These are phyloP conservation scores for Platalea minor DNA, from an alignment of 2,797 vertebrate species.

Conservation along the genomic window DNA sequence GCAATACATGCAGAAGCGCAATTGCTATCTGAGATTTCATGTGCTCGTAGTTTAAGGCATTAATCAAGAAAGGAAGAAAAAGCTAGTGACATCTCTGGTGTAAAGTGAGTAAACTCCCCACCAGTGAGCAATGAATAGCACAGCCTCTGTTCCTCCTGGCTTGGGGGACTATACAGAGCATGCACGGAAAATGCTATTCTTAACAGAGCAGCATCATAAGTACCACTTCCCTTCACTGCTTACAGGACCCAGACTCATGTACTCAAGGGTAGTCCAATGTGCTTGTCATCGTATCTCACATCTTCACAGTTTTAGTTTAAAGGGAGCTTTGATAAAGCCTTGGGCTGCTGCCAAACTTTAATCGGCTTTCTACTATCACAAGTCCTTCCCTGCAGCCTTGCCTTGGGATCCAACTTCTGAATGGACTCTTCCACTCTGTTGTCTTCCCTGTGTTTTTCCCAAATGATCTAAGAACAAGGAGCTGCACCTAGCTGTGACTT, in stretches of 20 bases:
- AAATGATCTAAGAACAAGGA: not conserved
- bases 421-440: not conserved
- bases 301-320: not conserved
- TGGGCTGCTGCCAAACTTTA: not conserved
- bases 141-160: not conserved
- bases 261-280: not conserved
- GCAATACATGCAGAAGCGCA: not conserved
- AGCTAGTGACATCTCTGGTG: not conserved
- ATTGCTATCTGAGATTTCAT: not conserved
- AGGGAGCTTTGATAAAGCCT: not conserved
- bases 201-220: not conserved
- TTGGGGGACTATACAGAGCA: not conserved
- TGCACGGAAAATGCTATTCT: not conserved
- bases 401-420: not conserved
- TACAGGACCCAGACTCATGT: not conserved
- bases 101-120: not conserved
- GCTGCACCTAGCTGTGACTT: not conserved
- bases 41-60: not conserved
- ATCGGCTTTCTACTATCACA: not conserved
- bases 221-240: not conserved
- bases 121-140: not conserved
- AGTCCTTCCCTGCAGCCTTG: not conserved
- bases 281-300: not conserved
- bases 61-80: not conserved
- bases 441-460: not conserved